Evolutionary conservation across 2,113 vertebrate genomes (phyloP), one percentile per base, ranked within the genome.

Genomic region (Notiomystis cincta): DNA sequence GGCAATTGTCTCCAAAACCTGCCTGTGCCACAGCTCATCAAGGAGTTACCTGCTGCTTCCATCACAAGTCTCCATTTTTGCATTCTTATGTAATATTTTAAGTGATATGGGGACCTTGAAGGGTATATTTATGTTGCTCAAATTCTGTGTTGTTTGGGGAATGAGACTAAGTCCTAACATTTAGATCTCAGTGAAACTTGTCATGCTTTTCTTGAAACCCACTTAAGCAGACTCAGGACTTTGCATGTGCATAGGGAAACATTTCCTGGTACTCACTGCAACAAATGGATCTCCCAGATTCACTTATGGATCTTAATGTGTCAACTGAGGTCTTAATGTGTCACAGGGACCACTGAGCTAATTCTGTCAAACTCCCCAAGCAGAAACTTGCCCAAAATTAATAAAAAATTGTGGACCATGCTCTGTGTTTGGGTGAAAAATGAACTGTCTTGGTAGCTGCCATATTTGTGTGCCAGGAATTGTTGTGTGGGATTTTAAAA

Each of bases 371-470:
- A 83, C 11, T 57, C 40, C 42, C 33, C 24, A 25, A 37, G 21
- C 38, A 56, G 31, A 92, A 89, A 64, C 64, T 65, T 67, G 13
- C 47, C 65, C 57, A 70, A 77, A 93, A 45, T 14, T 8, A 90
- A 89, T 0, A 75, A 89, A 86, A 78, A 33, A 10, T 4, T 57
- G 53, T 71, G 72, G 64, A 27, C 24, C 18, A 11, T 37, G 30
- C 13, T 86, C 40, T 56, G 28, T 31, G 65, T 82, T 78, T 45
- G 48, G 30, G 44, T 92, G 80, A 94, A 93, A 96, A 96, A 96
- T 82, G 47, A 87, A 89, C 61, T 90, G 85, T 87, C 82, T 93
- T 84, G 69, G 72, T 96, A 93, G 86, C 76, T 87, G 91, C 81
- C 47, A 90, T 67, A 56, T 90, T 86, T 64, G 28, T 87, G 86